Conservation (phyloP, 2,888 invertebrate genomes). For the Spialia ferax region DNA sequence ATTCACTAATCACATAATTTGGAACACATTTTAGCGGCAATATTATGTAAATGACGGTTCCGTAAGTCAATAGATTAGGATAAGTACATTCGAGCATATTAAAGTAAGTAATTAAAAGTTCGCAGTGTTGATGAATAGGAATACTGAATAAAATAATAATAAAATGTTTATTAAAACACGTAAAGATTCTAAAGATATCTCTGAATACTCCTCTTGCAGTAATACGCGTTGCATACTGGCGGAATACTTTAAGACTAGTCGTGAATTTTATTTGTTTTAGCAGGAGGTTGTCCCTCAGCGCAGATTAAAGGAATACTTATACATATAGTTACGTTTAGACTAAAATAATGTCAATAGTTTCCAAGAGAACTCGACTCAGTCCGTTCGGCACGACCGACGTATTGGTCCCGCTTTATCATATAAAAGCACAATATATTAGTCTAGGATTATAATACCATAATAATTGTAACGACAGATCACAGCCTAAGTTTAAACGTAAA, state of each 20-base stretch:
- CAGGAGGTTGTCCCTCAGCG: too few species aligned
- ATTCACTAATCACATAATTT: not conserved
- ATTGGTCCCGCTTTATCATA: conserved; percentile 57
- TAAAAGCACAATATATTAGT: conserved; percentile 66
- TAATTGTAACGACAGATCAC: conserved; percentile 81
- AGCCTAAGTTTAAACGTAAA: conserved; percentile 69
- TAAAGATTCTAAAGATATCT: conserved; percentile 61
- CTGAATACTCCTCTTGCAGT: conserved; percentile 51
- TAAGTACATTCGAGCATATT: conserved; percentile 38
- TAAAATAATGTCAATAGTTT: conserved; percentile 23
- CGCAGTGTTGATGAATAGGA: conserved; percentile 5
- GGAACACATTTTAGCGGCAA: conserved; percentile 23
- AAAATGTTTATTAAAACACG: conserved; percentile 18
- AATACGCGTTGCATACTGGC: conserved; percentile 5
- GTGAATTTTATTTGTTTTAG: conserved; percentile 7
- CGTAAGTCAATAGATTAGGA: conserved; percentile 5
- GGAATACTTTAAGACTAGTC: conserved; percentile 21
- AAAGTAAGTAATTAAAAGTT: not conserved
- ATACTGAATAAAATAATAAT: conserved; percentile 29
- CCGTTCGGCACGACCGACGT: conserved; percentile 43
- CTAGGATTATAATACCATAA: conserved; percentile 56
- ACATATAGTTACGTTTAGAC: conserved; percentile 9
- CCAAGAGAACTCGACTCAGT: conserved; percentile 17
- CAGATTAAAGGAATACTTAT: conserved; percentile 29
- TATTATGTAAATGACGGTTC: not conserved